A percentile compares a stretch with the other conserved stretches of the same genome.
These are phyloP conservation scores for Heliconius erato DNA, from an alignment of 2,888 invertebrate species.

Conservation along the genomic window DNA sequence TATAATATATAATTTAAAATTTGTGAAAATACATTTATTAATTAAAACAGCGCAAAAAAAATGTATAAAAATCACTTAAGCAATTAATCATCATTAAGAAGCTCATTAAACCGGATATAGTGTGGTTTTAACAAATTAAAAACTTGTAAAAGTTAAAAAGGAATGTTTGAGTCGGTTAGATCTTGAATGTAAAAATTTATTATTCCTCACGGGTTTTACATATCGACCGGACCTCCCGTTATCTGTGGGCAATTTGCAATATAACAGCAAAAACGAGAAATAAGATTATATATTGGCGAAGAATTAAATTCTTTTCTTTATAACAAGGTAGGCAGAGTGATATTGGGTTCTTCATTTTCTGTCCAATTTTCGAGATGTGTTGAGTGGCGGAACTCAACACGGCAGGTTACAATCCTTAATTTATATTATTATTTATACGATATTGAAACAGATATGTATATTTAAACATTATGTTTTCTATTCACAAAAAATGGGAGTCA, in stretches of 20 bases:
- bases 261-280: conserved; percentile 26
- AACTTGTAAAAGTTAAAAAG: not conserved
- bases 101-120: not conserved
- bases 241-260: conserved; percentile 18
- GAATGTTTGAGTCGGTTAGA: not conserved
- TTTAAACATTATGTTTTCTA: too few species aligned
- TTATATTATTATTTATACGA: too few species aligned
- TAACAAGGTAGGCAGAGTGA: not conserved
- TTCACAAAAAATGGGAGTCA: too few species aligned
- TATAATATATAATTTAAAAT: not conserved
- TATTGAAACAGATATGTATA: too few species aligned
- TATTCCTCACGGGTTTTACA: conserved; percentile 30
- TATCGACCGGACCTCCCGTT: conserved; percentile 30
- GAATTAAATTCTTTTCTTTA: not conserved
- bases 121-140: not conserved
- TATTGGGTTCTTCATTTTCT: too few species aligned
- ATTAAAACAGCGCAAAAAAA: not conserved
- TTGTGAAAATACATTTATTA: not conserved
- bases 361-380: too few species aligned
- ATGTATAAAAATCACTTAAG: not conserved
- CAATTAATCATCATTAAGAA: not conserved
- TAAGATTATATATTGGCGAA: not conserved
- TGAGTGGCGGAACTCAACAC: too few species aligned
- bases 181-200: not conserved
- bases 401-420: too few species aligned